Conservation (phyloP, 2,888 invertebrate species). For the Agriopis aurantiaria region DNA sequence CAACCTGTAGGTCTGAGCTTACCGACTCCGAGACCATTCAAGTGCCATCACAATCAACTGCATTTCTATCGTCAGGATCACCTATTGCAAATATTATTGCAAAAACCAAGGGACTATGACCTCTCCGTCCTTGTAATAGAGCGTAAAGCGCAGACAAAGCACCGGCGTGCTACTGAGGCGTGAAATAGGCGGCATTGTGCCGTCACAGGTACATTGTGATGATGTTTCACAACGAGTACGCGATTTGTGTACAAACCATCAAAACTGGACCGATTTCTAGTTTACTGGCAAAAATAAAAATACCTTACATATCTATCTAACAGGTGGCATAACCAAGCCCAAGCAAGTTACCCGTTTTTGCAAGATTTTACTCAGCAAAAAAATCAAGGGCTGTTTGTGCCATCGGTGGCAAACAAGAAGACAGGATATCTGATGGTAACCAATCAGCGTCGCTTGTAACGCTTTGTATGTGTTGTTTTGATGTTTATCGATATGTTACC, state of each 20-base stretch:
- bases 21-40: conserved; percentile 33
- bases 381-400: too few relatives aligned
- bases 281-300: conserved; percentile 1
- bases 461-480: too few relatives aligned
- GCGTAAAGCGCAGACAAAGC: conserved; percentile 43
- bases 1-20: conserved; percentile 1
- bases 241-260: conserved; percentile 21
- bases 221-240: conserved; percentile 30
- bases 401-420: too few relatives aligned
- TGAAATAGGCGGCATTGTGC: conserved; percentile 58
- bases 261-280: conserved; percentile 28
- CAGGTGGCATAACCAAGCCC: too few relatives aligned
- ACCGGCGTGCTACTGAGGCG: conserved; percentile 50
- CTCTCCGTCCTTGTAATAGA: conserved; percentile 51
- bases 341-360: too few relatives aligned
- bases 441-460: too few relatives aligned
- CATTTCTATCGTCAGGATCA: conserved; percentile 37
- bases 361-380: too few relatives aligned
- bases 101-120: conserved; percentile 52
- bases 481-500: too few relatives aligned
- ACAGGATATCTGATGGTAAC: too few relatives aligned
- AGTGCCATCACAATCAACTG: conserved; percentile 42
- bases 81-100: conserved; percentile 33
- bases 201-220: conserved; percentile 41
- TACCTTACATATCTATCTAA: too few relatives aligned